Evolutionary conservation across 2,888 invertebrate genomes (phyloP), one percentile per base, ranked within the genome.

Genomic region (Alloplasta piceator): DNA sequence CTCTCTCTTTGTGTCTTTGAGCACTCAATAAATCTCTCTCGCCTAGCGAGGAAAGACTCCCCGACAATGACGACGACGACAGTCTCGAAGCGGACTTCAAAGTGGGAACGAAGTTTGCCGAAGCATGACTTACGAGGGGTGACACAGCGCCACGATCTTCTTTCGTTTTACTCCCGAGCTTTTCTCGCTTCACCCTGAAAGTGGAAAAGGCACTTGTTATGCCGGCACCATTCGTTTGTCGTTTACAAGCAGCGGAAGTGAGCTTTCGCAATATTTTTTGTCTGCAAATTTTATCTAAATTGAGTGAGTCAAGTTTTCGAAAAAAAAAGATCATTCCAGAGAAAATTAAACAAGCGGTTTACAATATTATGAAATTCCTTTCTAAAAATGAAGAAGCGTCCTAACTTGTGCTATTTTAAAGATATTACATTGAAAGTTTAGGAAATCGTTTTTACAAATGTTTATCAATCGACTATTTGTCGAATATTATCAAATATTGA

Each of bases 181-280:
- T 78, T 68, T 70, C 60, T 43, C 63, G 61, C 64, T 78, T 78
- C 48, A 61, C 56, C 46, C 55, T 56, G 41, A 63, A 74, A 60
- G 55, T 70, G 74, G 78, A 26, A 26, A 26, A 26, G 73, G 75
- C 82, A 85, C 85, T 88, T 86, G 83, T 83, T 86, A 86, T 84
- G 86, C 83, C 84, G 82, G 85, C 87, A 85, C 85, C 85, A 88
- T 90, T 86, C 86, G 83, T 87, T 85, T 82, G 87, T 88, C 89
- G 85, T 90, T 26, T 89, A 89, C 85, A 78, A 74, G 60, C 58
- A 52, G 16, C 36, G n/a, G 26, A 70, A 70, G 55, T 16, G 3
- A 26, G 26, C 1, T 3, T 26, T 26, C 26, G 3, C 26, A n/a
- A n/a, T n/a, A 26, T 26, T 26, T 26, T 26, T 26, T 26, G 26